phyloP scores from a whole-genome alignment of 2,113 vertebrate genomes.

The Gnathonemus echidnorhynchus region DNA sequence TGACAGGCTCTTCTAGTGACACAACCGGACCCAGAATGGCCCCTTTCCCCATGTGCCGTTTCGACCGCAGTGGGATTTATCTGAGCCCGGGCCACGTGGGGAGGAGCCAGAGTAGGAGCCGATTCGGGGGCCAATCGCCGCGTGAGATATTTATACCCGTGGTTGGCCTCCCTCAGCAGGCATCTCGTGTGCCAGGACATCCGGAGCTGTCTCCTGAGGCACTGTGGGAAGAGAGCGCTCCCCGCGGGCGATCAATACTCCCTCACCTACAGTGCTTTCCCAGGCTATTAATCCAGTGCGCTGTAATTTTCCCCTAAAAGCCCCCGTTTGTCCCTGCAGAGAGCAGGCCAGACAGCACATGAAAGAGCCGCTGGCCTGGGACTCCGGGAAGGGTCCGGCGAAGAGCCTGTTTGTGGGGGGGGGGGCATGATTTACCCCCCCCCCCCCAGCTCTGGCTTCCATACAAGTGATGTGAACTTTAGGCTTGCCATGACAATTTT shows the following conservation, averaged over 20 bases:
- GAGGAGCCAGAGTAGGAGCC: neutral
- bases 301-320: slow-evolving; percentile 31
- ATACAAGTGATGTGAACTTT: neutral
- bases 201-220: slow-evolving; percentile 9
- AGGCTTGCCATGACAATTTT: neutral
- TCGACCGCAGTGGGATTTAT: slow-evolving; percentile 12
- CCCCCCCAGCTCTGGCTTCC: neutral
- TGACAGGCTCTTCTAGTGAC: neutral
- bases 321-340: slow-evolving; percentile 26
- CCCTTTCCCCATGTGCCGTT: neutral
- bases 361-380: slow-evolving; percentile 12
- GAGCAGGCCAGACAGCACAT: slow-evolving; percentile 16
- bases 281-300: slow-evolving; percentile 23
- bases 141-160: neutral
- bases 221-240: slow-evolving; percentile 9
- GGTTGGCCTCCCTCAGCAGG: neutral
- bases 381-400: neutral
- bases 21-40: neutral
- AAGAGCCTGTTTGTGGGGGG: neutral
- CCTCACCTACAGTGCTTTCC: slow-evolving; percentile 23
- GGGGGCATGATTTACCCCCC: neutral
- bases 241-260: slow-evolving; percentile 21
- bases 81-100: neutral
- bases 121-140: neutral
- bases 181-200: neutral